These are phyloP conservation scores for Isichthys henryi DNA, from an alignment of 2,113 vertebrate genomes.

Conservation along the genomic window DNA sequence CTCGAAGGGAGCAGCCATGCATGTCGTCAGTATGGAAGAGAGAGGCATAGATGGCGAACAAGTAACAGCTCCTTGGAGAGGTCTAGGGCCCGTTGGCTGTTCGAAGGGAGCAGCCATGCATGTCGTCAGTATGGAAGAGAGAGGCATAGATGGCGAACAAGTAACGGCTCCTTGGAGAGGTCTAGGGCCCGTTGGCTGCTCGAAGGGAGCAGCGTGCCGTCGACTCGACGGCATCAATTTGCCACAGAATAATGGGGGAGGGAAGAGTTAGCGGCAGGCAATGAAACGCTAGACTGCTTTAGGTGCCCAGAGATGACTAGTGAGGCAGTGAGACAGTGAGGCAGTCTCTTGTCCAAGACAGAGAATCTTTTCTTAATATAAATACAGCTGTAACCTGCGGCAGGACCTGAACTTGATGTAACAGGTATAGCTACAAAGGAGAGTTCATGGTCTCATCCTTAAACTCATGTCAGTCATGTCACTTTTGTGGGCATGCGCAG, in stretches of 20 bases:
- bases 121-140: not conserved
- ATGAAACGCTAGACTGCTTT: not conserved
- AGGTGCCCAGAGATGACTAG: not conserved
- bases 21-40: not conserved
- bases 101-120: conserved; percentile 31
- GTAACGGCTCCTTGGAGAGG: conserved; percentile 53
- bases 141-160: conserved; percentile 12
- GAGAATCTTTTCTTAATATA: not conserved
- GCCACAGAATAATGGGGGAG: conserved; percentile 32
- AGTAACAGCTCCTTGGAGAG: conserved; percentile 51
- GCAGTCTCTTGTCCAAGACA: not conserved
- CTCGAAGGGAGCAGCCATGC: conserved; percentile 11
- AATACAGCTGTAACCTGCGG: not conserved
- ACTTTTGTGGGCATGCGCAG: not conserved
- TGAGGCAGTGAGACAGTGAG: not conserved
- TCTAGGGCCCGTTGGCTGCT: conserved; percentile 63
- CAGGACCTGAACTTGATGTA: not conserved
- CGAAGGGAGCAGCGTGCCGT: conserved; percentile 46
- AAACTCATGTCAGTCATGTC: not conserved
- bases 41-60: conserved; percentile 7
- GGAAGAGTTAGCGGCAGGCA: conserved; percentile 30
- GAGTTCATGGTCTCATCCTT: not conserved
- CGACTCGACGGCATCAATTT: conserved; percentile 28
- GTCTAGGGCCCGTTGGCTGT: conserved; percentile 61
- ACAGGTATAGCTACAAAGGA: not conserved